Evolutionary conservation across 1,140 invertebrate species (phyloP), one percentile per base, ranked within the genome.

Genomic region (Calycopis cecrops): DNA sequence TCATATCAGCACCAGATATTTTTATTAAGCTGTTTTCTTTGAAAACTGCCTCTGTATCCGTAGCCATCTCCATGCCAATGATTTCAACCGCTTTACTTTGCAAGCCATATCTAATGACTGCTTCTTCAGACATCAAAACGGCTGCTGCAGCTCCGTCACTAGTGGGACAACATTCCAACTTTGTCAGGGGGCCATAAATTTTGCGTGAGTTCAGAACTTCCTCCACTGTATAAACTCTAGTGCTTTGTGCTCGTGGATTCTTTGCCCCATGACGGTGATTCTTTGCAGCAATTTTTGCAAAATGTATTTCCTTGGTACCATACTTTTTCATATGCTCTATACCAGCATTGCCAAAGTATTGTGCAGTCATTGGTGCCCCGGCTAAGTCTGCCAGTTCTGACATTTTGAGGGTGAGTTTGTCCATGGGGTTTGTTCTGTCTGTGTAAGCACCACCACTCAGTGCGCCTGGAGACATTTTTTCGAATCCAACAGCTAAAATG

Each of bases 311-410:
- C 63, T 92, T 98, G 0, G 97, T 98, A 18, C 97, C 97, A 88
- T 98, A 98, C 85, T 97, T 98, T 71, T 97, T 92, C 97, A 99
- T 99, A 74, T 99, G 97, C 71, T 99, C 98, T 48, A 93, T 88
- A 8, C 95, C 98, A 61, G 98, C 98, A 88, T 98, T 98, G 9
- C 97, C 98, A 90, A 99, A 99, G 84, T 99, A 90, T 85, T 99
- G 98, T 6, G 97, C 93, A n/a, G 96, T 93, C 55, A 98, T 90
- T 1, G 98, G 98, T 7, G 93, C 91, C 8, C 90, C 88, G 44
- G 93, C 91, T 0, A 99, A 86, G 12, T 96, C 97, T 49, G 91
- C 91, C 10, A 94, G 81, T 48, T 99, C 93, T 1, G 91, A 88
- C 94, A 99, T 95, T 56, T 95, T 88, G 53, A 94, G 91, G 10